phyloP scores from a whole-genome alignment of 2,888 invertebrate species.

The Neoaliturus tenellus region DNA sequence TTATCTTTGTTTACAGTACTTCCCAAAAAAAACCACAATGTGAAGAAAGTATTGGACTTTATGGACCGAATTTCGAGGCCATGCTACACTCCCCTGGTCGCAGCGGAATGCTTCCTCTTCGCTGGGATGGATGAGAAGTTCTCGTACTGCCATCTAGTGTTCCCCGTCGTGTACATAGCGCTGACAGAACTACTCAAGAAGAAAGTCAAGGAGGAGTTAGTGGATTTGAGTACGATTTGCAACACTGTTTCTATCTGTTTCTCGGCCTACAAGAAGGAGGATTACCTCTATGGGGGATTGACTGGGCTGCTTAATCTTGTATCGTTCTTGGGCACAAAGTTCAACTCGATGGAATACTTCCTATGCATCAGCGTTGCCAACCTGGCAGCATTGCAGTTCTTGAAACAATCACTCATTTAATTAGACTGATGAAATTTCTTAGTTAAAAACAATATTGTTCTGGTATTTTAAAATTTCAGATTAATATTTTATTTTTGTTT shows the following conservation, averaged over 20 bases:
- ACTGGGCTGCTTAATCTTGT: not conserved
- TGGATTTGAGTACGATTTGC: not conserved
- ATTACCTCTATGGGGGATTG: not conserved
- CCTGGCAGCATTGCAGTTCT: not conserved
- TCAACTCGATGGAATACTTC: slow-evolving; percentile 6
- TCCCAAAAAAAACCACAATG: not conserved
- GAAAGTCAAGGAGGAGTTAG: not conserved
- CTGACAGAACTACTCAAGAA: slow-evolving; percentile 13
- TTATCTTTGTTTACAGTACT: not conserved
- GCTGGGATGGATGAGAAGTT: slow-evolving; percentile 16
- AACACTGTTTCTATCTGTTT: not conserved
- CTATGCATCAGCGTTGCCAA: not conserved
- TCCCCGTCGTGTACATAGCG: not conserved
- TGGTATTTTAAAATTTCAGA: too few species aligned
- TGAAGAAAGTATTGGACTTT: not conserved
- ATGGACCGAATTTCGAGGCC: not conserved
- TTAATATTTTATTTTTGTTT: too few species aligned
- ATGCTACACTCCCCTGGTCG: not conserved
- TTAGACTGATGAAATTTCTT: too few species aligned
- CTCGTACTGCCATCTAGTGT: not conserved
- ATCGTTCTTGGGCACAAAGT: not conserved
- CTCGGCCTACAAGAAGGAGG: not conserved
- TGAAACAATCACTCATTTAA: not conserved
- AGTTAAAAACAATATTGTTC: too few species aligned
- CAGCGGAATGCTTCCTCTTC: not conserved